Base-by-base conservation (phyloP, 2,113 vertebrate species). In the Ptyas mucosa region DNA sequence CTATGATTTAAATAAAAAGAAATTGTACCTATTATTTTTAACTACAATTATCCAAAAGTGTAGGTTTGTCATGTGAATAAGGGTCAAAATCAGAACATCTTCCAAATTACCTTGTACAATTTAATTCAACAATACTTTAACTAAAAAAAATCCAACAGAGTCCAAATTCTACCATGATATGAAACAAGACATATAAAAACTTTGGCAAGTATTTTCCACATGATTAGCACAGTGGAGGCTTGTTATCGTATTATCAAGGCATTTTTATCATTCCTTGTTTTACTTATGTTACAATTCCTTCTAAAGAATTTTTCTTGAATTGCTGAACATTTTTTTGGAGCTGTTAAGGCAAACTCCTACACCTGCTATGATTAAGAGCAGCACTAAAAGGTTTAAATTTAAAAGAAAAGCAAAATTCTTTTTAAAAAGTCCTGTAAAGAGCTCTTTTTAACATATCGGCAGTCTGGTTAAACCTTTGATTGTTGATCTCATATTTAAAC, bases 351-450 rank as follows among this genome's bases (percentile, higher is more conserved):
- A 43, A 34, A 54, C 49, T 29, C n/a, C 20, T 52, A 12, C 21
- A 75, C 21, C 51, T 11, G 21, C 4, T 21, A 75, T 54, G 75
- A 91, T 57, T 46, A 55, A 55, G 18, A 69, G 29, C 8, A 57
- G 14, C 10, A 89, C 55, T 12, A 21, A 92, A 29, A 92, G 64
- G 10, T 92, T 85, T 92, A 88, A 51, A 15, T 92, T 85, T 92
- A 88, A 58, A 15, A 14, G 24, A 5, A 58, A 88, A 43, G 85
- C 12, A 52, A 46, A 92, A 55, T 21, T 52, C 21, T 39, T 81
- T 75, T 92, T 21, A 81, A 89, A 57, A 26, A 34, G 18, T 26
- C 46, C 20, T 64, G 52, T 87, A 9, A n/a, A 64, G 8, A 15
- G 8, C 11, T 64, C 12, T 87, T 89, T 81, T 85, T 61, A 64